Conservation (phyloP, 2,797 vertebrate species). For the Salarias fasciatus region DNA sequence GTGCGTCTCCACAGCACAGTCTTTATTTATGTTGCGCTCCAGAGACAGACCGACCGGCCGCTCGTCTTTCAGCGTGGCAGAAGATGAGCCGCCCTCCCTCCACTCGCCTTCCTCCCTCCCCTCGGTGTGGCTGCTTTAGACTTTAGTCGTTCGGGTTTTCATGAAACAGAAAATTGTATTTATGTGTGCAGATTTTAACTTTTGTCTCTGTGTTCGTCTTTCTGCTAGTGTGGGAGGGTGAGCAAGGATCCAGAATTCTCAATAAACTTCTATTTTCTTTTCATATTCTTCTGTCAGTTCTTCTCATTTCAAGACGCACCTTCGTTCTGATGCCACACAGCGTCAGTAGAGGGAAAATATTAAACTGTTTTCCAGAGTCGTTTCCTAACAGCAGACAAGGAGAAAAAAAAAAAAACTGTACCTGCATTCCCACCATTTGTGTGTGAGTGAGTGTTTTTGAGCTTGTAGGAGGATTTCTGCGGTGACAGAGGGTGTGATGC, state of each 20-base stretch:
- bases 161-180: constrained; percentile 66
- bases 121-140: constrained; percentile 35
- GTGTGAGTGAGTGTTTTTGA: constrained; percentile 11
- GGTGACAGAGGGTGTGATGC: not conserved
- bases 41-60: constrained; percentile 51
- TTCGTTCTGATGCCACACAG: constrained; percentile 17
- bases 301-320: constrained; percentile 3
- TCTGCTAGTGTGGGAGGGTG: constrained; percentile 75
- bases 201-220: constrained; percentile 56
- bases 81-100: not conserved
- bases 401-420: too few species aligned
- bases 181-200: constrained; percentile 72
- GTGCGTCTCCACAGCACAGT: constrained; percentile 51
- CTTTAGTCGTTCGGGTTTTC: constrained; percentile 49
- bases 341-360: constrained; percentile 51
- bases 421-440: too few species aligned
- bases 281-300: constrained; percentile 49
- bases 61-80: constrained; percentile 24
- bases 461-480: not conserved
- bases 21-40: constrained; percentile 68
- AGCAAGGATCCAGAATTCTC: constrained; percentile 82
- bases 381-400: too few species aligned
- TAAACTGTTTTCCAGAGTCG: too few species aligned
- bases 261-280: constrained; percentile 87
- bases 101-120: too few species aligned